Evolutionary conservation across 1,140 invertebrate genomes (phyloP).

Genomic region (Procambarus clarkii): DNA sequence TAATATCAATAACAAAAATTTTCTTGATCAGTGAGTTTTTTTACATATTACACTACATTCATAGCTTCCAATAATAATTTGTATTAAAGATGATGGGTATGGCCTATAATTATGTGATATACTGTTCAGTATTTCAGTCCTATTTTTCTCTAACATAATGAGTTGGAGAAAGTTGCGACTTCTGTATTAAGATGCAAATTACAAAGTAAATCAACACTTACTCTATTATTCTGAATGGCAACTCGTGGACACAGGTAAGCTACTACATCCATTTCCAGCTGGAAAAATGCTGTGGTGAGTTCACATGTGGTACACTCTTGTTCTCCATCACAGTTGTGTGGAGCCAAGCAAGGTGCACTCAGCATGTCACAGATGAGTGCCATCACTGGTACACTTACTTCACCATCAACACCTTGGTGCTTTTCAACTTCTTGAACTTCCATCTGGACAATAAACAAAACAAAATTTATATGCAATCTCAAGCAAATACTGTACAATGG

Average conservation of each 20-base stretch:
- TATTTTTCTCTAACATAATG: too few species aligned
- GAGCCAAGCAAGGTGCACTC: conserved; percentile 84
- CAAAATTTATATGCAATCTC: not conserved
- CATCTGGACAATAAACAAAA: conserved; percentile 80
- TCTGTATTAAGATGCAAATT: too few species aligned
- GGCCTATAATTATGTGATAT: too few species aligned
- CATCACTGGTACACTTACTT: conserved; percentile 85
- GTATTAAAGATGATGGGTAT: too few species aligned
- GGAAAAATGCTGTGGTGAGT: conserved; percentile 94
- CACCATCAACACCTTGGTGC: conserved; percentile 87
- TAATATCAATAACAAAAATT: too few species aligned
- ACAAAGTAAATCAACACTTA: conserved; percentile 2
- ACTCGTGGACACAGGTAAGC: conserved; percentile 85
- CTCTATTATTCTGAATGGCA: conserved; percentile 76
- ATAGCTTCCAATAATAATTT: too few species aligned
- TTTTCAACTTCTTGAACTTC: conserved; percentile 93
- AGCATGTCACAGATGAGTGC: conserved; percentile 89
- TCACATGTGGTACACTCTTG: conserved; percentile 93
- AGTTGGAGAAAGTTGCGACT: too few species aligned
- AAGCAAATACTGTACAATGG: conserved; percentile 12
- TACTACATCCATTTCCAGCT: conserved; percentile 88
- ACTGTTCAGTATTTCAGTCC: too few species aligned
- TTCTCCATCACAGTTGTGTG: conserved; percentile 82
- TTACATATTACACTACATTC: too few species aligned
- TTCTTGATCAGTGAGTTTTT: too few species aligned